These are phyloP conservation scores for Pterocles burchelli DNA, from an alignment of 2,113 vertebrate genomes.

Conservation along the genomic window DNA sequence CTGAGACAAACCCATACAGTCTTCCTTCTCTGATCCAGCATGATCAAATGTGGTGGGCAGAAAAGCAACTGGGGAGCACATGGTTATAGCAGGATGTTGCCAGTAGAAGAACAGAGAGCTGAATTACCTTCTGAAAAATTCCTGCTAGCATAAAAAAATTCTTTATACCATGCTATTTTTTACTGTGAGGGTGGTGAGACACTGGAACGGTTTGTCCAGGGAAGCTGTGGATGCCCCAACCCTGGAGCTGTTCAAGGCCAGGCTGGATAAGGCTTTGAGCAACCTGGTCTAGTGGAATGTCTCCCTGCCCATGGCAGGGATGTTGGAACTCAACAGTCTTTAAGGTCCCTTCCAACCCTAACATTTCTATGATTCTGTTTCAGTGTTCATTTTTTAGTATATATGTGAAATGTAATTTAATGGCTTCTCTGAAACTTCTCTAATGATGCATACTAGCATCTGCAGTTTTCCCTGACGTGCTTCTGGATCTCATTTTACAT, in stretches of 20 bases:
- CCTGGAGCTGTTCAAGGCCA: too few relatives aligned
- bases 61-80: fast-evolving
- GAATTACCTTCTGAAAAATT: neutral
- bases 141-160: neutral
- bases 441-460: neutral
- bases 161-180: neutral
- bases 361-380: too few relatives aligned
- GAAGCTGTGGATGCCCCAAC: too few relatives aligned
- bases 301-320: too few relatives aligned
- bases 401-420: neutral
- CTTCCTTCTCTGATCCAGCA: neutral
- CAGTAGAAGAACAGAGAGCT: neutral
- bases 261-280: too few relatives aligned
- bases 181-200: too few relatives aligned
- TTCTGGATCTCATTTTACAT: neutral
- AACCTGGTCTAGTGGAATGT: too few relatives aligned
- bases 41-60: neutral
- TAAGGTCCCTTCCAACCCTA: too few relatives aligned
- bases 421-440: neutral
- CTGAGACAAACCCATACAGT: neutral
- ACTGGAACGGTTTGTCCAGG: too few relatives aligned
- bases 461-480: neutral
- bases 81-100: neutral
- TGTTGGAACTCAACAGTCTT: too few relatives aligned
- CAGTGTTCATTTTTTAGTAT: neutral